Percentiles rank a stretch among this genome's conserved stretches.
phyloP scores from a whole-genome alignment of 2,113 vertebrate genomes.

The Oreochromis aureus region DNA sequence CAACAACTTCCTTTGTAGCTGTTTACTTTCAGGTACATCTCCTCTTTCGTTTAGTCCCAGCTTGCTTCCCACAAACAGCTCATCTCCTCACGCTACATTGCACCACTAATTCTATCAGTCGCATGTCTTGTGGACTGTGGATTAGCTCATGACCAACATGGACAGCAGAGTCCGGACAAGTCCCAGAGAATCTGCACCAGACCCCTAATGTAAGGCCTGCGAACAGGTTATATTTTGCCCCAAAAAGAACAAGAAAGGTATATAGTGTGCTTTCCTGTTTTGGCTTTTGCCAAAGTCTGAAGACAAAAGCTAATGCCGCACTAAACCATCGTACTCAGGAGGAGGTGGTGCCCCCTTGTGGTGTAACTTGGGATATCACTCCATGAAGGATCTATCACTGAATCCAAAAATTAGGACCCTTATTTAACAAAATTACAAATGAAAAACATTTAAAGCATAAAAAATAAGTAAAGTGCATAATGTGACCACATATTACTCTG shows the following conservation, averaged over 20 bases:
- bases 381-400: background rate
- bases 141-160: background rate
- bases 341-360: background rate
- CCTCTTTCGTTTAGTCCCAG: background rate
- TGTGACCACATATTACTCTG: too few relatives aligned
- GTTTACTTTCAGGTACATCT: background rate
- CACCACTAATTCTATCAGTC: background rate
- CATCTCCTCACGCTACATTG: fast-evolving
- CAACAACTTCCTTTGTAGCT: background rate
- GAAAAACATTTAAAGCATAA: too few relatives aligned
- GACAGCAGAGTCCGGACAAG: background rate
- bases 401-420: background rate
- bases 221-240: background rate
- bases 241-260: background rate
- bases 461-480: too few relatives aligned
- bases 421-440: too few relatives aligned
- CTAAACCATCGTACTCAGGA: background rate
- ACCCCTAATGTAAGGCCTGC: background rate
- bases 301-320: background rate
- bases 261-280: background rate
- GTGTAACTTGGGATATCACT: background rate
- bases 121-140: background rate
- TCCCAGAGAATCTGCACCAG: fast-evolving
- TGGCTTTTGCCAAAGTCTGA: background rate
- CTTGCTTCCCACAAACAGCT: background rate